phyloP scores from a whole-genome alignment of 2,797 vertebrate species.

The Pseudochirops cupreus region DNA sequence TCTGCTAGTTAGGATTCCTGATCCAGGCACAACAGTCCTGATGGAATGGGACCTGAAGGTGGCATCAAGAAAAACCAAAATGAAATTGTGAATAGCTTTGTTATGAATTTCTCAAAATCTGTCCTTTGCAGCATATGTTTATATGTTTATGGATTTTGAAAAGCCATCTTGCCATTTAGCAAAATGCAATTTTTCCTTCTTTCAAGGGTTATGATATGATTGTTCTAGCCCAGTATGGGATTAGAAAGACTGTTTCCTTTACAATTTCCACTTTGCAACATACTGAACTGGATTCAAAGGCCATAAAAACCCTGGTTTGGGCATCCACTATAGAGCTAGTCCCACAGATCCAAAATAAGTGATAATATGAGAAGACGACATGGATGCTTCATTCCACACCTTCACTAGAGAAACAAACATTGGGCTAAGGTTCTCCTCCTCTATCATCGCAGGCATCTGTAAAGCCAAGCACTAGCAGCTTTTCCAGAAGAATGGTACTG shows the following conservation, averaged over 20 bases:
- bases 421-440: slow-evolving; percentile 90
- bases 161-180: slow-evolving; percentile 89
- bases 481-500: no score
- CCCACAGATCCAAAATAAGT: slow-evolving; percentile 96
- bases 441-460: slow-evolving; percentile 91
- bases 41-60: neutral
- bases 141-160: no score
- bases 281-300: slow-evolving; percentile 88
- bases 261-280: slow-evolving; percentile 91
- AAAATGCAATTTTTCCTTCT: slow-evolving; percentile 96
- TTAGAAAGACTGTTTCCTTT: slow-evolving; percentile 90
- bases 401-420: slow-evolving; percentile 95
- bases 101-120: neutral
- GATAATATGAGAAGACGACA: slow-evolving; percentile 94
- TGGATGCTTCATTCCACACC: slow-evolving; percentile 93
- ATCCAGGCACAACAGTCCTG: neutral
- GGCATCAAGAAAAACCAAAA: neutral
- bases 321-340: slow-evolving; percentile 90
- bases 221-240: slow-evolving; percentile 91
- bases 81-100: neutral
- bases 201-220: slow-evolving; percentile 95
- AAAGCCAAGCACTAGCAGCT: no score
- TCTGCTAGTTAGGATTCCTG: neutral
- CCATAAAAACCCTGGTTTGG: slow-evolving; percentile 89
- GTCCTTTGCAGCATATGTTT: neutral